Conservation (phyloP, 1,140 invertebrate genomes). For the Sipha flava region DNA sequence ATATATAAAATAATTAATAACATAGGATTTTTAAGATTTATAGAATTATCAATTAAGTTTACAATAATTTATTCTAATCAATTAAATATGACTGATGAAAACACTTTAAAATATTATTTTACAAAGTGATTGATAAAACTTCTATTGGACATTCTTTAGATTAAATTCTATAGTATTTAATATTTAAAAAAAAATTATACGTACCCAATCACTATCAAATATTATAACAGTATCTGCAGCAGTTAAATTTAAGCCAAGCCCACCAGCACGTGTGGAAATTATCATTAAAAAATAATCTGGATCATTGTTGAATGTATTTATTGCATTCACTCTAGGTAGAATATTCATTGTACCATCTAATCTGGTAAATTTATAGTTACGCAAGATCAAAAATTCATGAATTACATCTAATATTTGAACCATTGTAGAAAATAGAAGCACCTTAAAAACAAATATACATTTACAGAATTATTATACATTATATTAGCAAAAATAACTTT, state of each 20-base stretch:
- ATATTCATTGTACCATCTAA: slow-evolving; percentile 53
- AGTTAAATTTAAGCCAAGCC: slow-evolving; percentile 64
- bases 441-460: slow-evolving; percentile 38
- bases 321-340: slow-evolving; percentile 43
- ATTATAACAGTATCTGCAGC: slow-evolving; percentile 70
- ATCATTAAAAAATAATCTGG: slow-evolving; percentile 52
- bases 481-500: too few species aligned
- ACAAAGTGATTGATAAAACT: too few species aligned
- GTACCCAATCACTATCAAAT: slow-evolving; percentile 63
- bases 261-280: slow-evolving; percentile 55
- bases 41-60: too few species aligned
- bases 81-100: too few species aligned
- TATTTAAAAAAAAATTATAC: slow-evolving; percentile 3
- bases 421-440: slow-evolving; percentile 66
- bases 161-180: too few species aligned
- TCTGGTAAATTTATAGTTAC: slow-evolving; percentile 51
- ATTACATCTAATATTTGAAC: slow-evolving; percentile 59
- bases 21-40: too few species aligned
- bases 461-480: too few species aligned
- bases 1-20: too few species aligned
- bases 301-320: slow-evolving; percentile 51
- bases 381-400: slow-evolving; percentile 56
- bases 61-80: too few species aligned
- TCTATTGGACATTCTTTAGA: too few species aligned
- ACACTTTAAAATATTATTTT: too few species aligned